Evolutionary conservation across 2,113 vertebrate genomes (phyloP).

Genomic region (Platanista minor): DNA sequence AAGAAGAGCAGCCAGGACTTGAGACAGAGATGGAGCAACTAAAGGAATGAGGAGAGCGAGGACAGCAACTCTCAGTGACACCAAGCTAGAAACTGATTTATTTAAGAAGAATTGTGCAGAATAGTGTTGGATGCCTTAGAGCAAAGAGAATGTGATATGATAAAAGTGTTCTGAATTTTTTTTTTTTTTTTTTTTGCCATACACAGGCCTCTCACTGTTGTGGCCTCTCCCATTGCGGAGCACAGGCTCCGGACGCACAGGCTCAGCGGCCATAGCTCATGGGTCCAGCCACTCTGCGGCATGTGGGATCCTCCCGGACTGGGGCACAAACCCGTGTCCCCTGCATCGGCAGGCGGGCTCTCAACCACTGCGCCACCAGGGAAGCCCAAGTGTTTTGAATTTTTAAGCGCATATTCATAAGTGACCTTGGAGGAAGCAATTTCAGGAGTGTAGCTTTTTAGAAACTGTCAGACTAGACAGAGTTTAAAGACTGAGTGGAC

Average conservation of each 20-base stretch:
- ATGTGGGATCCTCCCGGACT: too few species aligned
- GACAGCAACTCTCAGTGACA: background rate
- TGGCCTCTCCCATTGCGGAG: too few species aligned
- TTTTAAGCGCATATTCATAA: background rate
- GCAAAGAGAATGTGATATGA: background rate
- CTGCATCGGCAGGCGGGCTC: too few species aligned
- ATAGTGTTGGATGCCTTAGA: background rate
- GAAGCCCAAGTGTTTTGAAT: conserved; percentile 13
- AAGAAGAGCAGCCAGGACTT: background rate
- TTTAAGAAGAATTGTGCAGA: background rate
- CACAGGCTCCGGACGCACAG: too few species aligned
- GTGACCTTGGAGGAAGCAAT: background rate
- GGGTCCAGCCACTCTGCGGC: too few species aligned
- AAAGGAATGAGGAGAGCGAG: background rate
- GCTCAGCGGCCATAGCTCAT: too few species aligned
- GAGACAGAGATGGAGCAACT: background rate
- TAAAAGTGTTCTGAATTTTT: conserved; percentile 14
- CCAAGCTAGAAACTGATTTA: background rate
- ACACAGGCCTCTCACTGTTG: too few species aligned
- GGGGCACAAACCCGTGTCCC: too few species aligned
- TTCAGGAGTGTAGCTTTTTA: conserved; percentile 9
- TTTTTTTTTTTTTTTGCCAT: too few species aligned
- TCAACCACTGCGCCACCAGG: too few species aligned
- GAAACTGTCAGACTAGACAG: background rate
- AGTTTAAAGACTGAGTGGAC: background rate